These are phyloP conservation scores for Darevskia mixta DNA, from an alignment of 2,797 vertebrate genomes.

Conservation along the genomic window DNA sequence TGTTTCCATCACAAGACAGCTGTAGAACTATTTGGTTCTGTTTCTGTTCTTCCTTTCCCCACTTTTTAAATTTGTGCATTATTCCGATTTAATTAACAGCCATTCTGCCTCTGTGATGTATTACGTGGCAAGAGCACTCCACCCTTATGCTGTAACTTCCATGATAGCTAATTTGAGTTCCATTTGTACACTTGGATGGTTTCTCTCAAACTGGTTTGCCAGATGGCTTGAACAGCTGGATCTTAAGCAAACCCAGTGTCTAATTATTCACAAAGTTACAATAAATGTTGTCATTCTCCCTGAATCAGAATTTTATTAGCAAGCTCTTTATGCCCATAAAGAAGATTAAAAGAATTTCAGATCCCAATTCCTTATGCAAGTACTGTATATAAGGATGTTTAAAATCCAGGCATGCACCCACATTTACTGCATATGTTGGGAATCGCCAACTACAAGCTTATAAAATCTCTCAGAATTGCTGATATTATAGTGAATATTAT, in stretches of 20 bases:
- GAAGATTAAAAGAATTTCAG: neutral
- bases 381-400: neutral
- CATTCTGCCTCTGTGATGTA: slow-evolving; percentile 21
- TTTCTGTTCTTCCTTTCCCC: slow-evolving; percentile 16
- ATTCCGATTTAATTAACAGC: slow-evolving; percentile 34
- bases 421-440: neutral
- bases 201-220: slow-evolving; percentile 25
- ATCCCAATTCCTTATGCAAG: neutral
- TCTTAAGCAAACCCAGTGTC: neutral
- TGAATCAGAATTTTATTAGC: neutral
- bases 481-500: neutral
- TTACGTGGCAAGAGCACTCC: slow-evolving; percentile 14
- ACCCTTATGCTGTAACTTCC: neutral
- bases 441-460: neutral
- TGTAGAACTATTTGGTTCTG: slow-evolving; percentile 31
- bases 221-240: neutral
- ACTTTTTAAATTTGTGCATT: neutral
- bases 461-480: slow-evolving; percentile 24
- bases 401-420: neutral
- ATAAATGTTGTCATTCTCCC: slow-evolving; percentile 4
- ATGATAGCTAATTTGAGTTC: slow-evolving; percentile 13
- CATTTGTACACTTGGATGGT: slow-evolving; percentile 17
- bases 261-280: slow-evolving; percentile 5
- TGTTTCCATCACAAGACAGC: neutral
- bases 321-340: neutral